Evolutionary conservation across 64 coral and sea anemone genomes (phyloP).

Genomic region (Cladopsammia gracilis): DNA sequence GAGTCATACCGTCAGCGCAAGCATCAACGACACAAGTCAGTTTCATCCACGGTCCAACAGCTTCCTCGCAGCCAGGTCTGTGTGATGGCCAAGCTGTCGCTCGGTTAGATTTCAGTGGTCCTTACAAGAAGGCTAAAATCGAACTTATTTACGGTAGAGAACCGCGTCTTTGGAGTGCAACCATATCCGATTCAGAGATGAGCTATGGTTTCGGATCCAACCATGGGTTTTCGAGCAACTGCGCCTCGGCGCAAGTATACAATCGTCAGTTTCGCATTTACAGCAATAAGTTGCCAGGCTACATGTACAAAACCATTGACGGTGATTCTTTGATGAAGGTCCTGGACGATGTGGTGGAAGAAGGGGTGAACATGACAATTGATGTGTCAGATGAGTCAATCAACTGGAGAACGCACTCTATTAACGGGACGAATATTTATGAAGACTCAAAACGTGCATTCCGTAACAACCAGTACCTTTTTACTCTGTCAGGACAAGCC

Average conservation of each 20-base stretch:
- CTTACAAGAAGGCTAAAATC: slow-evolving; percentile 55
- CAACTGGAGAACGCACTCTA: slow-evolving; percentile 13
- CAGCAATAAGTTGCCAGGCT: slow-evolving; percentile 59
- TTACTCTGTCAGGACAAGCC: slow-evolving; percentile 62
- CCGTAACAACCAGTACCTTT: slow-evolving; percentile 37
- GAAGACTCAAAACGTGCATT: not conserved
- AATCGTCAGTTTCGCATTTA: slow-evolving; percentile 78
- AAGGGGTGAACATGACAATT: slow-evolving; percentile 43
- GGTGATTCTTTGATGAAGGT: slow-evolving; percentile 68
- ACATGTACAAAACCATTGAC: slow-evolving; percentile 16
- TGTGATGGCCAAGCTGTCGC: slow-evolving; percentile 74
- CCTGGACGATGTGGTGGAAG: slow-evolving; percentile 39
- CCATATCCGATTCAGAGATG: slow-evolving; percentile 49
- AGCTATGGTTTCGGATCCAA: slow-evolving; percentile 79
- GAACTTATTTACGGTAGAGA: slow-evolving; percentile 71
- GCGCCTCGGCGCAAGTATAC: slow-evolving; percentile 62
- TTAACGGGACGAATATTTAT: not conserved
- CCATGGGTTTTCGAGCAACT: slow-evolving; percentile 67
- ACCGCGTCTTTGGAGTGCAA: slow-evolving; percentile 65
- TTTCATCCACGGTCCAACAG: slow-evolving; percentile 2
- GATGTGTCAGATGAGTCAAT: slow-evolving; percentile 56
- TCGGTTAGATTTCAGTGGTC: slow-evolving; percentile 60
- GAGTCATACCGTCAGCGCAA: not conserved
- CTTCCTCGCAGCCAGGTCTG: not conserved
- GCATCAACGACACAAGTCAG: not conserved